Evolutionary conservation across 2,888 invertebrate genomes (phyloP), one percentile per base, ranked within the genome.

Genomic region (Andrena hattorfiana): DNA sequence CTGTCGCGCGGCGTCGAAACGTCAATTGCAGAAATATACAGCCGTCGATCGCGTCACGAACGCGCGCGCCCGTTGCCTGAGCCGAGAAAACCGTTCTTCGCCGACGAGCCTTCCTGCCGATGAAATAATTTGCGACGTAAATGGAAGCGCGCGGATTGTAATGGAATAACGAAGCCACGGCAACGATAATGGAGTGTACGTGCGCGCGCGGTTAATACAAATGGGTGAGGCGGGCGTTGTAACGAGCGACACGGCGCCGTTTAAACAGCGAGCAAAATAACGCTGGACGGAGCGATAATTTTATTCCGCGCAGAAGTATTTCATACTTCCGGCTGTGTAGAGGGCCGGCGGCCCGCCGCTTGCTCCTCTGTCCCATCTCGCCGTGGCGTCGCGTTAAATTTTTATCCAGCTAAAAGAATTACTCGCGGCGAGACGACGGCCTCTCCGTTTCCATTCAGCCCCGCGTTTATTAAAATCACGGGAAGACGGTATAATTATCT

Each of bases 371-470:
- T 59, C 73, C 64, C 23, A 59, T 64, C 70, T 76, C 59, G 23
- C 74, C 16, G 28, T 42, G 60, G 32, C 23, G 71, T 28, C 73
- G 60, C 32, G 59, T 83, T 69, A 75, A 83, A 84, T 75, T 78
- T 84, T 78, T 78, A 84, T 84, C 30, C 71, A 68, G 67, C 70
- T 73, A 72, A 84, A 77, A 83, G 77, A 84, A 84, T 84, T 83
- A 71, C 76, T 49, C 32, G 68, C 59, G 67, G 67, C 83, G 67
- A 73, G 73, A 77, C 69, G 59, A 42, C 42, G 42, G 42, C 56
- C 32, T 48, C 60, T 64, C 68, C 67, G 67, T 80, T 81, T 75
- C 77, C 56, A 81, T 77, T 84, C 84, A 68, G 10, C 32, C 67
- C 10, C 60, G 66, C 77, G 84, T 81, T 81, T 77, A 77, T 85